Evolutionary conservation across 2,113 vertebrate species (phyloP).

Genomic region (Corapipo altera): DNA sequence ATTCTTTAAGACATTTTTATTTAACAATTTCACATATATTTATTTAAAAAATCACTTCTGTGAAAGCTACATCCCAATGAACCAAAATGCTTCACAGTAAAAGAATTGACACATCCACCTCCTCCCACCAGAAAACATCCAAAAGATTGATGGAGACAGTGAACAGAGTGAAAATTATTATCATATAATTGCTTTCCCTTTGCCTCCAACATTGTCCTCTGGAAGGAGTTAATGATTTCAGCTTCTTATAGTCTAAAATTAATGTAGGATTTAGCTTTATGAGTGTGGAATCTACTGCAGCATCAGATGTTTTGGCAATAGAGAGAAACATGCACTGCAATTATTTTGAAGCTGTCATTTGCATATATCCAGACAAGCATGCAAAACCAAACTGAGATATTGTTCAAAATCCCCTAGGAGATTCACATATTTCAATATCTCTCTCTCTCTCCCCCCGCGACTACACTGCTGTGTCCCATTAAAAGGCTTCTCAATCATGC

Average conservation of each 20-base stretch:
- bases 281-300: not conserved
- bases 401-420: conserved; percentile 11
- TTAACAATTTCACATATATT: not conserved
- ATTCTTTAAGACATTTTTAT: not conserved
- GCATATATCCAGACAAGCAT: not conserved
- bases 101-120: not conserved
- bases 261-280: not conserved
- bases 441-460: not conserved
- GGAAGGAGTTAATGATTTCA: not conserved
- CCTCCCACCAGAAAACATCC: not conserved
- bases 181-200: not conserved
- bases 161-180: not conserved
- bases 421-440: not conserved
- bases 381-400: conserved; percentile 14
- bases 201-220: not conserved
- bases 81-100: not conserved
- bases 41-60: not conserved
- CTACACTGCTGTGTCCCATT: not conserved
- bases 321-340: not conserved
- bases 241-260: not conserved
- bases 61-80: not conserved
- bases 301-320: conserved; percentile 10
- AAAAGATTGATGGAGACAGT: not conserved
- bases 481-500: not conserved
- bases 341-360: conserved; percentile 26